Percentiles rank a stretch among this genome's conserved stretches.
These are phyloP conservation scores for Helicoverpa assulta DNA, from an alignment of 2,888 invertebrate species.

Conservation along the genomic window DNA sequence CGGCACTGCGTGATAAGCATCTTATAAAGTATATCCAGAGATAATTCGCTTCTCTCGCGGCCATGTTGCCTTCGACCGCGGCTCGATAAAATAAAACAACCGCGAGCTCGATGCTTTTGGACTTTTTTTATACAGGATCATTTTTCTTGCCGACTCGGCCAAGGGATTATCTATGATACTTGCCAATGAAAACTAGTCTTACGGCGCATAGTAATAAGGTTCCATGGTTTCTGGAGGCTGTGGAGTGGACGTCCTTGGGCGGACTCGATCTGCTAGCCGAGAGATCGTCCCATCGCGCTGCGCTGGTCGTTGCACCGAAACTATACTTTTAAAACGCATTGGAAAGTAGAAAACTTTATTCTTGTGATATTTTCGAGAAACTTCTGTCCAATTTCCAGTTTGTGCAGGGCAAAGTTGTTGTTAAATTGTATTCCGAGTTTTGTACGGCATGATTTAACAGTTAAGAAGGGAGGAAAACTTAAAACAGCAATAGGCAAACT, in stretches of 20 bases:
- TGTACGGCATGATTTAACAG: slow-evolving; percentile 12
- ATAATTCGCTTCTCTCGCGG: slow-evolving; percentile 87
- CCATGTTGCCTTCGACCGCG: slow-evolving; percentile 86
- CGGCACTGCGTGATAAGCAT: slow-evolving; percentile 71
- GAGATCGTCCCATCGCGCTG: slow-evolving; percentile 87
- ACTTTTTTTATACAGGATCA: slow-evolving; percentile 89
- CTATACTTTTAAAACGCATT: slow-evolving; percentile 88
- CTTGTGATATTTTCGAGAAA: slow-evolving; percentile 75
- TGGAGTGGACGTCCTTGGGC: slow-evolving; percentile 89
- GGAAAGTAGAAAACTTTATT: slow-evolving; percentile 87
- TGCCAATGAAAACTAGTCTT: slow-evolving; percentile 67
- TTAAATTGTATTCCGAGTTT: slow-evolving; percentile 12
- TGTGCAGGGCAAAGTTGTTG: slow-evolving; percentile 28
- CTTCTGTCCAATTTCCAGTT: slow-evolving; percentile 58
- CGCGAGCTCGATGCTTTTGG: slow-evolving; percentile 82
- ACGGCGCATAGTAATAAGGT: slow-evolving; percentile 71
- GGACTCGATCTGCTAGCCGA: slow-evolving; percentile 90
- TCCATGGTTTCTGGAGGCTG: slow-evolving; percentile 70
- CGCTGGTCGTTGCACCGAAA: slow-evolving; percentile 89
- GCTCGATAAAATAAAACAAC: slow-evolving; percentile 88
- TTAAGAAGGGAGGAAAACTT: slow-evolving; percentile 13
- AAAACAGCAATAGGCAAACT: not conserved
- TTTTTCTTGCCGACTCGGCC: slow-evolving; percentile 87
- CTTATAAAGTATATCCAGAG: slow-evolving; percentile 79
- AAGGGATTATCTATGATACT: slow-evolving; percentile 77